A percentile compares a stretch with the other conserved stretches of the same genome.
These are phyloP conservation scores for Ceyx cyanopectus DNA, from an alignment of 2,113 vertebrate genomes.

Conservation along the genomic window DNA sequence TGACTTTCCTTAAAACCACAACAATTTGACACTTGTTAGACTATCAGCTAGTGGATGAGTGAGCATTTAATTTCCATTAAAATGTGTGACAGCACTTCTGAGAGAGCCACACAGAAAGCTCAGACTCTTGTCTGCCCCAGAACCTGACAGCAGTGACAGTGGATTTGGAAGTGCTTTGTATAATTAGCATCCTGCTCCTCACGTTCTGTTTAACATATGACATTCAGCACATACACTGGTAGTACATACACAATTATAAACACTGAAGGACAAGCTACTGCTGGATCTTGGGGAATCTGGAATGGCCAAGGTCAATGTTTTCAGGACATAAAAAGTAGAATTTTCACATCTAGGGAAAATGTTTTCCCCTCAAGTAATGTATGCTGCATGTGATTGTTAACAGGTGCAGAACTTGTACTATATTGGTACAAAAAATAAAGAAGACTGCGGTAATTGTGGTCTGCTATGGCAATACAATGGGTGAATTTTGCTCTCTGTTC, in stretches of 20 bases:
- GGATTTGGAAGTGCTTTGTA: not conserved
- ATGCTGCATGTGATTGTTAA: not conserved
- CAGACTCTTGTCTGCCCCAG: not conserved
- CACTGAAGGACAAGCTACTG: slow-evolving; percentile 33
- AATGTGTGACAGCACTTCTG: not conserved
- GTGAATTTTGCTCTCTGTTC: slow-evolving; percentile 3
- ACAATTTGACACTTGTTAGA: not conserved
- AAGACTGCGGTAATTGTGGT: not conserved
- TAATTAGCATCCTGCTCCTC: not conserved
- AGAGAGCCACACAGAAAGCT: not conserved
- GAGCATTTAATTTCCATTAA: not conserved
- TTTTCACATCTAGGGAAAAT: slow-evolving; percentile 12
- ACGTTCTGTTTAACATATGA: slow-evolving; percentile 56
- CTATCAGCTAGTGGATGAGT: not conserved
- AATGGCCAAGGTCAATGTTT: not conserved
- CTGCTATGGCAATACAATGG: not conserved
- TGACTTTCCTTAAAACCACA: not conserved
- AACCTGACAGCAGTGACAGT: not conserved
- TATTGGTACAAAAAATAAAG: not conserved
- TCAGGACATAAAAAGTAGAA: not conserved
- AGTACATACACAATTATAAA: slow-evolving; percentile 33
- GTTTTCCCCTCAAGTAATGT: not conserved
- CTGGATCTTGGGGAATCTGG: not conserved
- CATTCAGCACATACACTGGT: slow-evolving; percentile 35
- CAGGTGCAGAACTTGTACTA: not conserved